Conservation (phyloP, 2,888 invertebrate genomes). For the Plagiodera versicolora region DNA sequence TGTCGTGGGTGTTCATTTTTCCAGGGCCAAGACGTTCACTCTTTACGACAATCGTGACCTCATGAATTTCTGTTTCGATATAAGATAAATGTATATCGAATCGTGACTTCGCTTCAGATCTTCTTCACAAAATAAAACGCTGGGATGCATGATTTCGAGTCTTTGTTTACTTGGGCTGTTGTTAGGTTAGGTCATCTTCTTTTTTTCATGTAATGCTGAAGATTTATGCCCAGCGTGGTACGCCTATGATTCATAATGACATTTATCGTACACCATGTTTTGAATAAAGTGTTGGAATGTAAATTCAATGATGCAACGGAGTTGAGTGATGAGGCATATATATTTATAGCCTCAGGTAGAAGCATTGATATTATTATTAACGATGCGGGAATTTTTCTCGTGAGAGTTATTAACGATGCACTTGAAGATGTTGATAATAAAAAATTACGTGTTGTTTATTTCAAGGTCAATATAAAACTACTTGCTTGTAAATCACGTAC, state of each 20-base stretch:
- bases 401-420: background rate
- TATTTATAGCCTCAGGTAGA: background rate
- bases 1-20: too few relatives aligned
- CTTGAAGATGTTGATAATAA: constrained; percentile 1
- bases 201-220: too few relatives aligned
- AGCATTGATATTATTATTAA: background rate
- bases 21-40: too few relatives aligned
- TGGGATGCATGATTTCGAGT: too few relatives aligned
- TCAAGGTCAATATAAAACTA: background rate
- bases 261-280: background rate
- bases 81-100: too few relatives aligned
- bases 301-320: background rate
- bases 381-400: background rate
- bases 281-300: background rate
- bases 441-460: background rate
- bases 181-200: background rate
- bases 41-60: background rate
- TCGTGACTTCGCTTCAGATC: too few relatives aligned
- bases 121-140: too few relatives aligned
- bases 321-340: background rate
- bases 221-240: too few relatives aligned
- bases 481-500: background rate
- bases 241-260: background rate
- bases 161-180: background rate
- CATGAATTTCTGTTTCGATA: too few relatives aligned